Conservation (phyloP, 2,113 vertebrate genomes). For the Cinclus cinclus region DNA sequence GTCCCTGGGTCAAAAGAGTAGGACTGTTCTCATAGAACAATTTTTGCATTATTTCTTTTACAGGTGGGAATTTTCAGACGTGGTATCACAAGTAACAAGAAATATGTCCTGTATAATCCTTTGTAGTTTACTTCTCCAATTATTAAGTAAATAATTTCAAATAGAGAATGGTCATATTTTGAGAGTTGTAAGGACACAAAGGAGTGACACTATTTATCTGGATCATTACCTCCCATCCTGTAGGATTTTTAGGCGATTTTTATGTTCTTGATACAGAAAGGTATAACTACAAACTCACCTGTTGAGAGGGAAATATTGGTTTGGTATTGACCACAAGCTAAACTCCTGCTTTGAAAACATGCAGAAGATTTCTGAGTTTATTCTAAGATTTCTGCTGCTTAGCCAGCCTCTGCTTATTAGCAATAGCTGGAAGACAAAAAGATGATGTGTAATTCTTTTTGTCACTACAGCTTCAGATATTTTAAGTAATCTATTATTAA, state of each 20-base stretch:
- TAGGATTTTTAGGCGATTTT: background rate
- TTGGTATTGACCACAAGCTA: background rate
- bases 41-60: background rate
- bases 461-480: background rate
- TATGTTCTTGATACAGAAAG: background rate
- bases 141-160: background rate
- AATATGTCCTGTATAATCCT: background rate
- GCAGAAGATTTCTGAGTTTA: background rate
- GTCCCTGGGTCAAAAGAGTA: background rate
- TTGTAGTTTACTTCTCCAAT: background rate
- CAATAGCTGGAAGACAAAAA: background rate
- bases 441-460: background rate
- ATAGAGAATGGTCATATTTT: background rate
- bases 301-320: background rate
- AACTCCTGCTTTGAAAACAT: background rate
- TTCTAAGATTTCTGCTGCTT: background rate
- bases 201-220: background rate
- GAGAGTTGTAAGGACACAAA: background rate
- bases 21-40: background rate
- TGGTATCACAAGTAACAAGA: background rate
- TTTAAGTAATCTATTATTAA: background rate
- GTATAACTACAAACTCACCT: background rate
- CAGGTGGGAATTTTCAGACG: background rate
- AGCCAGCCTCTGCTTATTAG: background rate
- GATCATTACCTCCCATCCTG: accelerated